Evolutionary conservation across 2,888 invertebrate genomes (phyloP), one percentile per base, ranked within the genome.

Genomic region (Melanophora roralis): DNA sequence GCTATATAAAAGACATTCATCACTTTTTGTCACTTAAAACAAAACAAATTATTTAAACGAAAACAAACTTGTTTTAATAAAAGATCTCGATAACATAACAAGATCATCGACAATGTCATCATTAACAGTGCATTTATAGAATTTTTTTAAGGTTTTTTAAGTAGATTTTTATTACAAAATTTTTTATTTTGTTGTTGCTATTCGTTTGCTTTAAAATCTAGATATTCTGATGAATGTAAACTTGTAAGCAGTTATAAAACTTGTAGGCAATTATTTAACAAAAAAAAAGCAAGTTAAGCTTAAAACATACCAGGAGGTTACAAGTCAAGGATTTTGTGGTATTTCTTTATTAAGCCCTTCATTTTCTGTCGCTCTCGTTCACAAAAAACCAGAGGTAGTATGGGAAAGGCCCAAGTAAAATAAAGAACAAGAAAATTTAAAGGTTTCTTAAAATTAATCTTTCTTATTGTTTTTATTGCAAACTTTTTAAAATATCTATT

Each of bases 181-280:
- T n/a, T n/a, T n/a, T n/a, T 36, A 11, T 19, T 16, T 45, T 32
- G 3, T 60, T 27, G 1, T 40, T 49, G 2, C 43, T 51, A 7
- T 27, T 49, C n/a, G 32, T 73, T 57, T 21, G 14, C 34, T 64
- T 59, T 57, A 51, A 65, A 64, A 71, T 72, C 67, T 62, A 55
- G 74, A 72, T 74, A 78, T 80, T 71, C 72, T 80, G 80, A 80
- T 76, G 67, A 64, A 80, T 80, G 79, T 79, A 71, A 71, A 75
- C 72, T 64, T 76, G 76, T 76, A 69, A 76, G 69, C 62, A 69
- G 69, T 69, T 76, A 69, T 76, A 69, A 69, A 55, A 69, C 47
- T 69, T 76, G 76, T 76, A 76, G 69, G 76, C 69, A 76, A 76
- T 76, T 75, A 75, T 60, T 76, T 57, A 69, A 76, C 55, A 69